Evolutionary conservation across 2,113 vertebrate species (phyloP).

Genomic region (Phaethornis superciliosus): DNA sequence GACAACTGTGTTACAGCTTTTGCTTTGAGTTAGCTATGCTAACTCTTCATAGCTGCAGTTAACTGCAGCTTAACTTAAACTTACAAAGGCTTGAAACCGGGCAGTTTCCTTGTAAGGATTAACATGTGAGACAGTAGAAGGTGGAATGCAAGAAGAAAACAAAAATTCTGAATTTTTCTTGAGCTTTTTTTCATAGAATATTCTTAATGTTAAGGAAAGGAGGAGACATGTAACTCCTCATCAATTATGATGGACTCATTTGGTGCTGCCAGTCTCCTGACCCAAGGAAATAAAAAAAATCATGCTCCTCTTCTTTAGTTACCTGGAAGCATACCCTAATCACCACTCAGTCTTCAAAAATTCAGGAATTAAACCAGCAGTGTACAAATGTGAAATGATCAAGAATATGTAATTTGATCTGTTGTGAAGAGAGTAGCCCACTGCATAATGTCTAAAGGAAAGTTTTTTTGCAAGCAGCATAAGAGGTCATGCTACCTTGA

Average conservation of each 20-base stretch:
- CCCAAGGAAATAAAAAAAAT: background rate
- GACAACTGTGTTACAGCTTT: background rate
- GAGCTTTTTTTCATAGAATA: background rate
- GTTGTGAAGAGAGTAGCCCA: background rate
- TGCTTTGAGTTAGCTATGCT: background rate
- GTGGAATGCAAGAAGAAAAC: background rate
- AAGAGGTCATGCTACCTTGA: background rate
- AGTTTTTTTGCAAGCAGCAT: background rate
- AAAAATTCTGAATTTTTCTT: background rate
- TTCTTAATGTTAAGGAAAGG: background rate
- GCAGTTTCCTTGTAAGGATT: background rate
- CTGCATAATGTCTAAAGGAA: background rate
- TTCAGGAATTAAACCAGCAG: background rate
- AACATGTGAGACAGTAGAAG: background rate
- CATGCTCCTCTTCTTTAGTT: background rate
- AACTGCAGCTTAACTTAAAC: background rate
- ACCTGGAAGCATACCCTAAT: background rate
- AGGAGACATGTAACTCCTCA: background rate
- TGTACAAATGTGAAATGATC: background rate
- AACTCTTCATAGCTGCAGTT: background rate
- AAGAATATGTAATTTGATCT: background rate
- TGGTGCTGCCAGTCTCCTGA: background rate
- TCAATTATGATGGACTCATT: background rate
- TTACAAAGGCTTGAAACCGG: background rate
- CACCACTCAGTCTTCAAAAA: background rate